Conservation (phyloP, 2,113 vertebrate genomes). For the Falco punctatus region DNA sequence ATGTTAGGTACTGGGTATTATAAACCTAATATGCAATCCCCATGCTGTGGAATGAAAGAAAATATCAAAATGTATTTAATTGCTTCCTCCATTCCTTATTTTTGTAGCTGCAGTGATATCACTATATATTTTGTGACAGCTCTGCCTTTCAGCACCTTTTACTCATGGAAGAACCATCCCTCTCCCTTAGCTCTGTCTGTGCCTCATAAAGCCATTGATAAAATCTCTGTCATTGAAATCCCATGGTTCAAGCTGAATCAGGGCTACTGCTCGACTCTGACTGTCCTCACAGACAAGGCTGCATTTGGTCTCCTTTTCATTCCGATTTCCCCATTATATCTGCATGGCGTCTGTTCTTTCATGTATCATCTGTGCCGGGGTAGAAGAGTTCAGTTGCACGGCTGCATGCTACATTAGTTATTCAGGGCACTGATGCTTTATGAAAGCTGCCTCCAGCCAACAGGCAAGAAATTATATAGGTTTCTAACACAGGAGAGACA, state of each 20-base stretch:
- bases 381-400: not conserved
- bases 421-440: slow-evolving; percentile 50
- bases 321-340: not conserved
- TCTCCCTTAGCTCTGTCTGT: not conserved
- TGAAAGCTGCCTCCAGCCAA: slow-evolving; percentile 36
- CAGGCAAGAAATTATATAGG: slow-evolving; percentile 23
- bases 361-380: not conserved
- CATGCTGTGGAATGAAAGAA: not conserved
- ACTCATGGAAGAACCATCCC: not conserved
- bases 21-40: not conserved
- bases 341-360: not conserved
- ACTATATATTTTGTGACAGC: not conserved
- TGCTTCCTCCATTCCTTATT: not conserved
- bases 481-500: slow-evolving; percentile 42
- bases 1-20: not conserved
- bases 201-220: slow-evolving; percentile 40
- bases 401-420: not conserved
- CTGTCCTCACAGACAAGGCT: not conserved
- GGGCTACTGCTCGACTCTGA: not conserved
- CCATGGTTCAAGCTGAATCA: not conserved
- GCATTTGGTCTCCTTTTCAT: not conserved
- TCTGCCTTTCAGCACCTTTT: slow-evolving; percentile 16
- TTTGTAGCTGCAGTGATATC: not conserved
- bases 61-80: not conserved
- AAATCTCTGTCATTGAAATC: slow-evolving; percentile 17